Conservation (phyloP, 2,797 vertebrate genomes). For the Valencia hispanica region DNA sequence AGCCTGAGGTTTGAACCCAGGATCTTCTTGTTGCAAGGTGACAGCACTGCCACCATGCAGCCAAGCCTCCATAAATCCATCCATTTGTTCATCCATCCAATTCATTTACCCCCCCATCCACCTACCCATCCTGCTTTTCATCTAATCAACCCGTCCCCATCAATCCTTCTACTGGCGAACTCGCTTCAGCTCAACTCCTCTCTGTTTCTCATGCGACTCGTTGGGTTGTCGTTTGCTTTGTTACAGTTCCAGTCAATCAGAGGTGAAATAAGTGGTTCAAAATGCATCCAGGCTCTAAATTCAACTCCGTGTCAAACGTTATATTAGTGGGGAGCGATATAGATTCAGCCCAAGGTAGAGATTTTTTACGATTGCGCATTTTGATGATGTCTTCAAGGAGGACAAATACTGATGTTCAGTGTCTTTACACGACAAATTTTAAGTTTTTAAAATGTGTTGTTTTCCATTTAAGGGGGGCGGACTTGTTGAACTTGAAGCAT, state of each 20-base stretch:
- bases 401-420: too few relatives aligned
- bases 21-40: background rate
- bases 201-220: background rate
- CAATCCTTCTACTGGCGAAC: background rate
- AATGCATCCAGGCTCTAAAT: background rate
- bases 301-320: background rate
- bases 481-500: too few relatives aligned
- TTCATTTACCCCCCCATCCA: background rate
- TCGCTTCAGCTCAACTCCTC: background rate
- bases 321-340: too few relatives aligned
- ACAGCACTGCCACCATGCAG: background rate
- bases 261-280: background rate
- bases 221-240: background rate
- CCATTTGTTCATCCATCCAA: too few relatives aligned
- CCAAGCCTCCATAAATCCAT: background rate
- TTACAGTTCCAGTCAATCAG: background rate
- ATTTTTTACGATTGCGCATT: too few relatives aligned
- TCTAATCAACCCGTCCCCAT: background rate
- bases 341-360: too few relatives aligned
- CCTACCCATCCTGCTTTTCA: background rate
- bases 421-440: too few relatives aligned
- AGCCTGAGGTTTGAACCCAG: too few relatives aligned
- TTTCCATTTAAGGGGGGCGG: too few relatives aligned
- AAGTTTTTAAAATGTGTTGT: too few relatives aligned
- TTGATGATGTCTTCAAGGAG: too few relatives aligned